Evolutionary conservation across 1,140 invertebrate genomes (phyloP).

Genomic region (Bactericera cockerelli): DNA sequence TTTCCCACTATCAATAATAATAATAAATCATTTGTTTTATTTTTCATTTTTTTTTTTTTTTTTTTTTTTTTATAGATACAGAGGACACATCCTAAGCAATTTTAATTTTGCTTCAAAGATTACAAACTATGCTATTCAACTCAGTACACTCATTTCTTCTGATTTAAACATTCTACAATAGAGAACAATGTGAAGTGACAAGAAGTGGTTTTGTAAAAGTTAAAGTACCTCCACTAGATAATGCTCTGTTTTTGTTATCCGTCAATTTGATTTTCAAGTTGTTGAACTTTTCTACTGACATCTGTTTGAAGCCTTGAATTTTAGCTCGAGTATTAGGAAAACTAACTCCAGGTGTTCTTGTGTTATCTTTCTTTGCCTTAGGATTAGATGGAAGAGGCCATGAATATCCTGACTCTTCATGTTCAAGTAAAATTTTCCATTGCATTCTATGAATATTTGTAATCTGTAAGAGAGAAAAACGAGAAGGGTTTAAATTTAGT

Average conservation of each 20-base stretch:
- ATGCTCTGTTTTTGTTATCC: constrained; percentile 25
- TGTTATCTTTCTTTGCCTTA: constrained; percentile 23
- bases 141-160: too few relatives aligned
- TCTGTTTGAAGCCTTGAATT: constrained; percentile 43
- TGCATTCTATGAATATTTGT: constrained; percentile 43
- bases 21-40: too few relatives aligned
- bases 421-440: constrained; percentile 45
- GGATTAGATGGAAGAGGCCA: constrained; percentile 30
- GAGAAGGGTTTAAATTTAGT: constrained; percentile 3
- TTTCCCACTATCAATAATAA: too few relatives aligned
- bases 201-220: too few relatives aligned
- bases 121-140: too few relatives aligned
- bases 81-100: too few relatives aligned
- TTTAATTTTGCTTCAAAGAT: too few relatives aligned
- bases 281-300: constrained; percentile 47
- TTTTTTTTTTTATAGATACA: too few relatives aligned
- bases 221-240: constrained; percentile 12
- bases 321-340: constrained; percentile 37
- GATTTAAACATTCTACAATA: too few relatives aligned
- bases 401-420: constrained; percentile 38
- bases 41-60: too few relatives aligned
- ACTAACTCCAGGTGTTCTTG: constrained; percentile 29
- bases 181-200: too few relatives aligned
- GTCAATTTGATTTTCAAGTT: constrained; percentile 46
- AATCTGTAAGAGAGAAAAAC: constrained; percentile 34